These are phyloP conservation scores for Epizoanthus fatuus DNA, from an alignment of 92 coral and sea anemone species.

Conservation along the genomic window DNA sequence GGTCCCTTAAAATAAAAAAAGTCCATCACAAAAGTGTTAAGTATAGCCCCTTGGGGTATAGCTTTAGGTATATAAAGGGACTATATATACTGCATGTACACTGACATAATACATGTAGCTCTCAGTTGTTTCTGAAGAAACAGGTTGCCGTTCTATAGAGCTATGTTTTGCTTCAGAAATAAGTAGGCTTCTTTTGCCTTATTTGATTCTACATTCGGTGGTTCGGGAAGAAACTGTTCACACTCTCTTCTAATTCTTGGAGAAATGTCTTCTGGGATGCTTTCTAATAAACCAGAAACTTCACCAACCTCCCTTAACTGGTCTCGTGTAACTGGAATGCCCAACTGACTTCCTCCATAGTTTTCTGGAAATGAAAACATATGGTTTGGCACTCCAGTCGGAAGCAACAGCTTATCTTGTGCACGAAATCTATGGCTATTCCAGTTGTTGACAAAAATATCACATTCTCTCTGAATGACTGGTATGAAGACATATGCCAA, in stretches of 20 bases:
- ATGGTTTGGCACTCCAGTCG: conserved; percentile 45
- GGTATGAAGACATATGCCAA: conserved; percentile 32
- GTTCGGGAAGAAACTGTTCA: conserved; percentile 23
- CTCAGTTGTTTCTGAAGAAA: no score
- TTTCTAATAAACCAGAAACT: conserved; percentile 13
- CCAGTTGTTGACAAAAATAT: conserved; percentile 34
- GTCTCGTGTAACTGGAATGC: conserved; percentile 16
- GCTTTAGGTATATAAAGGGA: no score
- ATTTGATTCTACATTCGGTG: not conserved
- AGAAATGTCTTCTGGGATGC: not conserved
- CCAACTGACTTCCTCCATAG: conserved; percentile 27
- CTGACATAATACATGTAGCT: no score
- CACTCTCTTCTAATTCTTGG: conserved; percentile 1
- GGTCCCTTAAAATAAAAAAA: no score
- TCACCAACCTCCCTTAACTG: conserved; percentile 28
- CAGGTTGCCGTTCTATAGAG: not conserved
- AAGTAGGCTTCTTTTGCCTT: conserved; percentile 21
- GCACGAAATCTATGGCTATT: conserved; percentile 8
- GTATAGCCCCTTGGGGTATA: no score
- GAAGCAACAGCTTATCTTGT: conserved; percentile 15
- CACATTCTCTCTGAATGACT: conserved; percentile 30
- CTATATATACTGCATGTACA: no score
- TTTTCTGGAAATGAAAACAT: conserved; percentile 46
- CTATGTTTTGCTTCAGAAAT: conserved; percentile 23
- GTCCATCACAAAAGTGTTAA: no score